Percentiles rank a stretch among this genome's conserved stretches.
These are phyloP conservation scores for Gallinago undulata DNA, from an alignment of 2,113 vertebrate species.

Conservation along the genomic window DNA sequence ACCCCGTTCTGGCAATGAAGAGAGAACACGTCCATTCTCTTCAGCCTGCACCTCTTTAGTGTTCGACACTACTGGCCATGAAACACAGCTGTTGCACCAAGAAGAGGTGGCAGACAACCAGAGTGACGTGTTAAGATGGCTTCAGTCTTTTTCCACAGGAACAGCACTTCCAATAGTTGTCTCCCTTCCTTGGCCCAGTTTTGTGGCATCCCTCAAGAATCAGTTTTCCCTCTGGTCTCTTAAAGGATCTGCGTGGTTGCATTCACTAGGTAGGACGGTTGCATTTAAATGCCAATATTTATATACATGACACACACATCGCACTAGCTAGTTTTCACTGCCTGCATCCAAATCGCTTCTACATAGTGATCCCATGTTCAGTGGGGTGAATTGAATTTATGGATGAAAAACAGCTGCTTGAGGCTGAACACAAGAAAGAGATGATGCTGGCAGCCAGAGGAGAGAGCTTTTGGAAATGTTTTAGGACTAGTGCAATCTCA, in stretches of 20 bases:
- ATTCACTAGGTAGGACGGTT: not conserved
- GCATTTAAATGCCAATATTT: not conserved
- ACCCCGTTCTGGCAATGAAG: not conserved
- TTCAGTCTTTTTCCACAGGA: not conserved
- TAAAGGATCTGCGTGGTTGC: not conserved
- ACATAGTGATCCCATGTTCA: not conserved
- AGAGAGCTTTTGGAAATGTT: not conserved
- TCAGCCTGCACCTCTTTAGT: slow-evolving; percentile 31
- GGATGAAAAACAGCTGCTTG: slow-evolving; percentile 25
- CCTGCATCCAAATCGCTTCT: not conserved
- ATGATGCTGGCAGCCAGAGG: not conserved
- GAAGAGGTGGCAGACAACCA: not conserved
- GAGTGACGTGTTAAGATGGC: not conserved
- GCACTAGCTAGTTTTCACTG: not conserved
- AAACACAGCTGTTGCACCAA: not conserved
- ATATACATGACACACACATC: not conserved
- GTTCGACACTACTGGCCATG: not conserved
- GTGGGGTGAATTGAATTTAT: not conserved
- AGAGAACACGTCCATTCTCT: slow-evolving; percentile 1
- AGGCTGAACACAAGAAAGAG: not conserved
- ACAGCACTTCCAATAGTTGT: not conserved
- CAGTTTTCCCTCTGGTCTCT: not conserved
- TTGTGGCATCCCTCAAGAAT: not conserved
- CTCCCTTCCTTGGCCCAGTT: not conserved
- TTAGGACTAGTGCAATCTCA: not conserved